Base-by-base conservation (phyloP, 2,888 invertebrate genomes). In the Thumatha senex region DNA sequence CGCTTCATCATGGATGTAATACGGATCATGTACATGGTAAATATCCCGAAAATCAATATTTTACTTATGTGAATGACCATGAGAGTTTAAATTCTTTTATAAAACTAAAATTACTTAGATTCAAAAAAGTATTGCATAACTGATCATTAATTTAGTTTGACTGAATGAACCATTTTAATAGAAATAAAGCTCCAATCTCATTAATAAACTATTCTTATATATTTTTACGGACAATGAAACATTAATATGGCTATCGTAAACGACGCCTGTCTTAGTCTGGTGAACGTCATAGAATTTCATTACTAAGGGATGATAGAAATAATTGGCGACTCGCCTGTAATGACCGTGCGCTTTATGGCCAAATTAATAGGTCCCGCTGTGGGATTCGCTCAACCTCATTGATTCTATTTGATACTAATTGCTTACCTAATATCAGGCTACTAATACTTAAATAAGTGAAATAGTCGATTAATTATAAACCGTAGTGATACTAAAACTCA, bases 241-340 rank as follows among this genome's bases (percentile, higher is more conserved):
- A 65, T 82, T 84, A 82, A 87, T 86, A 83, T 78, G 79, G 81
- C 81, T 84, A 87, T 86, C 88, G 82, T 86, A 85, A 89, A 86
- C 74, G 85, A 74, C 74, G 86, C 76, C 85, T 83, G 86, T 83
- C 87, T 89, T 82, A 85, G 83, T 87, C 84, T 83, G 85, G 86
- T 71, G 86, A 84, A 83, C 83, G 84, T 83, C 86, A 86, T 84
- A 83, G 83, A 86, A 83, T 89, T 90, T 89, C 89, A 89, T 90
- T 89, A 85, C 82, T 70, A 74, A 74, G 84, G 86, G 87, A 78
- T 2, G 86, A 78, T 76, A 73, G 79, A 76, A 85, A 87, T 89
- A 86, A 90, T 88, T 88, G 87, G 86, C 82, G 84, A 85, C 73
- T 86, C 81, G 84, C 74, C 81, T 78, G 80, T 82, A 85, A 87